Evolutionary conservation across 2,797 vertebrate species (phyloP).

Genomic region (Dendrocincla tyrannina): DNA sequence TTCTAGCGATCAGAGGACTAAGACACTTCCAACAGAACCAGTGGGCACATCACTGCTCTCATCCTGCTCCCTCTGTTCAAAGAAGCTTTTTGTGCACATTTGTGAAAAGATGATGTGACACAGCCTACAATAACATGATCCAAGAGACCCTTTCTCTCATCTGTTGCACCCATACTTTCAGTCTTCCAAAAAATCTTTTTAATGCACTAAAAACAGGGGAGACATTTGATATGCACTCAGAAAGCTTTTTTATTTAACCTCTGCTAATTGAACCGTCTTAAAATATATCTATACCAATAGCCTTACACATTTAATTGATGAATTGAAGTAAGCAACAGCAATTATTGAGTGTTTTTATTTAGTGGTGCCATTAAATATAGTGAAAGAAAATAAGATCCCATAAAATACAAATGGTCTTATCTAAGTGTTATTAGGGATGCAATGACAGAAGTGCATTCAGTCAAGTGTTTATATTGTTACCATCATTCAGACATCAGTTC

Average conservation of each 20-base stretch:
- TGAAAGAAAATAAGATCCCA: neutral
- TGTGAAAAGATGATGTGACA: neutral
- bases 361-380: neutral
- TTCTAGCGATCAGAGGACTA: neutral
- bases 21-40: neutral
- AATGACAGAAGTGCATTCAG: conserved; percentile 19
- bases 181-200: neutral
- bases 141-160: neutral
- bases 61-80: neutral
- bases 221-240: neutral
- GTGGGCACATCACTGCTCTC: neutral
- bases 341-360: conserved; percentile 35
- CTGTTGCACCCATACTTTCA: neutral
- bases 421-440: neutral
- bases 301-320: conserved; percentile 3
- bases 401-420: conserved; percentile 30
- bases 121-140: neutral
- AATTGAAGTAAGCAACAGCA: neutral
- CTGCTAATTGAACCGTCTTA: conserved; percentile 10
- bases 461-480: conserved; percentile 25
- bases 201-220: neutral
- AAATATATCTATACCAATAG: conserved; percentile 5
- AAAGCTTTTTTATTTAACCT: neutral
- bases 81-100: neutral
- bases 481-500: conserved; percentile 4